Conservation (phyloP, 2,888 invertebrate species). For the Rotaria socialis region DNA sequence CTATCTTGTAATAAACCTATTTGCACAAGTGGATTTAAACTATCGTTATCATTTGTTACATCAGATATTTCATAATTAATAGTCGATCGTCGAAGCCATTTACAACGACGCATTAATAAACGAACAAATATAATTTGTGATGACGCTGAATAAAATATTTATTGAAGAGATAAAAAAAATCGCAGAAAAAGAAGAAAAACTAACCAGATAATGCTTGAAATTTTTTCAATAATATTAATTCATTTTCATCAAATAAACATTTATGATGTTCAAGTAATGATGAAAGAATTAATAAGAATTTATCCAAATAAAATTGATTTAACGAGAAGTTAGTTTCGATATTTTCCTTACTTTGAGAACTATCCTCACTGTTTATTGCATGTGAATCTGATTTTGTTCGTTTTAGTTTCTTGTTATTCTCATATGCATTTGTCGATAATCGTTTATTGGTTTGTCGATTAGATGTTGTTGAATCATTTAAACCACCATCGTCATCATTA, state of each 20-base stretch:
- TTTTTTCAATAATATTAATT: background rate
- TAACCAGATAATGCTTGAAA: conserved; percentile 20
- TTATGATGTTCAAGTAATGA: background rate
- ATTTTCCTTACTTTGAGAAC: background rate
- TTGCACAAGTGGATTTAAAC: background rate
- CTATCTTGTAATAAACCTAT: conserved; percentile 9
- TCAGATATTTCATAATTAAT: conserved; percentile 10
- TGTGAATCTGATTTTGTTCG: background rate
- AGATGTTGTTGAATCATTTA: background rate
- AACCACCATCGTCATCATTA: background rate
- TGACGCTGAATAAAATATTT: background rate
- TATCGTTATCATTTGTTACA: background rate
- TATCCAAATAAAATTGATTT: conserved; percentile 35
- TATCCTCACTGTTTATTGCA: background rate
- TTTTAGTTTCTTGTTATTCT: background rate
- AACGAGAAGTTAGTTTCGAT: background rate
- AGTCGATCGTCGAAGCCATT: conserved; percentile 11
- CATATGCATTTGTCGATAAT: background rate
- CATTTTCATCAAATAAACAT: conserved; percentile 14
- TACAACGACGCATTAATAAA: conserved; percentile 34
- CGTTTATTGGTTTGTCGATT: background rate
- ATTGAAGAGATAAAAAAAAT: too few relatives aligned
- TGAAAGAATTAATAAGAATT: background rate
- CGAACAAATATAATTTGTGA: conserved; percentile 36
- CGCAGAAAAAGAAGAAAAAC: background rate